A percentile compares a stretch with the other conserved stretches of the same genome.
phyloP scores from a whole-genome alignment of 2,797 vertebrate genomes.

The Enteromius viviparus region DNA sequence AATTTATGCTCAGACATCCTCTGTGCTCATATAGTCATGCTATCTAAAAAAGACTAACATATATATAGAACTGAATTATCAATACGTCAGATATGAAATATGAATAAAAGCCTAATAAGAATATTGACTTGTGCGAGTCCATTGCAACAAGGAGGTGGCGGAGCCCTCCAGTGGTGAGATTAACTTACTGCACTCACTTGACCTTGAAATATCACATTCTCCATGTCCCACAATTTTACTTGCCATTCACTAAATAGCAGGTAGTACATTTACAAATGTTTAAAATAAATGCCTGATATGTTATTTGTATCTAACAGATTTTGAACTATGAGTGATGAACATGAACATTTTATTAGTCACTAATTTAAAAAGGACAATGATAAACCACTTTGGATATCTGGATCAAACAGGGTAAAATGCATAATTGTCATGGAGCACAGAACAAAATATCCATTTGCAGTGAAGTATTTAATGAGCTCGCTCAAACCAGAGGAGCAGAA shows the following conservation, averaged over 20 bases:
- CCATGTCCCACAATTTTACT: background rate
- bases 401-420: background rate
- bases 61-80: background rate
- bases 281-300: background rate
- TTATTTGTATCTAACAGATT: background rate
- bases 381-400: background rate
- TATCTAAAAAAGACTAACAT: background rate
- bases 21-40: background rate
- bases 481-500: no score
- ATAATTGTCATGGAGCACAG: no score
- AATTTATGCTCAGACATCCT: background rate
- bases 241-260: background rate
- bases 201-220: background rate
- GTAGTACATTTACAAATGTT: background rate
- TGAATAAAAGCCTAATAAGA: background rate
- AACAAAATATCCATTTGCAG: no score
- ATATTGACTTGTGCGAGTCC: background rate
- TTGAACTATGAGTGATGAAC: background rate
- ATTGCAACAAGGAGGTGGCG: background rate
- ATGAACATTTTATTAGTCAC: background rate
- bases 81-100: background rate
- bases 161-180: slow-evolving; percentile 3
- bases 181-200: background rate
- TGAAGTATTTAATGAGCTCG: no score
- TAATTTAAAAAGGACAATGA: background rate